Conservation (phyloP, 2,888 invertebrate species). For the Sminthurinus aureus region DNA sequence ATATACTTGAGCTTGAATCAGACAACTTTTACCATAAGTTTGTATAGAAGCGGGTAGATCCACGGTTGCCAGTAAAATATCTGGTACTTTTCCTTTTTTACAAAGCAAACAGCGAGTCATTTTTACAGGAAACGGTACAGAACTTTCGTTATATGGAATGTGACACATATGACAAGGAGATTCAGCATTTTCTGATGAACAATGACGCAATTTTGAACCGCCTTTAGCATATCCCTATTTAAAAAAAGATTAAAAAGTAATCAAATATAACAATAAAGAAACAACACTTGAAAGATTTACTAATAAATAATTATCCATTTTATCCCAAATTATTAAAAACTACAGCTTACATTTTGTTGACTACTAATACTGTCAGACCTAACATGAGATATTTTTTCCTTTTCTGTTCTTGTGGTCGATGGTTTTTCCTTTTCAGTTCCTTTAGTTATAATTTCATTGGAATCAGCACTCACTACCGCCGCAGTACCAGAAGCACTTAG, state of each 20-base stretch:
- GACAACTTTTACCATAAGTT: constrained; percentile 74
- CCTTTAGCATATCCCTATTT: constrained; percentile 33
- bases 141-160: constrained; percentile 80
- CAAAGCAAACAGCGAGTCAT: constrained; percentile 77
- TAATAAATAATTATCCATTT: neutral
- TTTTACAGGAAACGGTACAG: constrained; percentile 77
- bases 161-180: constrained; percentile 72
- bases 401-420: neutral
- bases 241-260: neutral
- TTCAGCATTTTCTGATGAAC: constrained; percentile 28
- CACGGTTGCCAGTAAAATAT: constrained; percentile 87
- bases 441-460: constrained; percentile 15
- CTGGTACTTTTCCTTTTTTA: constrained; percentile 84
- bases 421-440: neutral
- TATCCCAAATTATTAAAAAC: neutral
- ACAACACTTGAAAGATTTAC: neutral
- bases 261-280: neutral
- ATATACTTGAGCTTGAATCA: constrained; percentile 78
- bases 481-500: constrained; percentile 94
- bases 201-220: constrained; percentile 9
- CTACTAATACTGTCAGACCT: constrained; percentile 27
- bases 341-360: constrained; percentile 31
- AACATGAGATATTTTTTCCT: constrained; percentile 18
- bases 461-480: constrained; percentile 69
- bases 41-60: constrained; percentile 81